These are phyloP conservation scores for Pygocentrus nattereri DNA, from an alignment of 2,797 vertebrate genomes.

Conservation along the genomic window DNA sequence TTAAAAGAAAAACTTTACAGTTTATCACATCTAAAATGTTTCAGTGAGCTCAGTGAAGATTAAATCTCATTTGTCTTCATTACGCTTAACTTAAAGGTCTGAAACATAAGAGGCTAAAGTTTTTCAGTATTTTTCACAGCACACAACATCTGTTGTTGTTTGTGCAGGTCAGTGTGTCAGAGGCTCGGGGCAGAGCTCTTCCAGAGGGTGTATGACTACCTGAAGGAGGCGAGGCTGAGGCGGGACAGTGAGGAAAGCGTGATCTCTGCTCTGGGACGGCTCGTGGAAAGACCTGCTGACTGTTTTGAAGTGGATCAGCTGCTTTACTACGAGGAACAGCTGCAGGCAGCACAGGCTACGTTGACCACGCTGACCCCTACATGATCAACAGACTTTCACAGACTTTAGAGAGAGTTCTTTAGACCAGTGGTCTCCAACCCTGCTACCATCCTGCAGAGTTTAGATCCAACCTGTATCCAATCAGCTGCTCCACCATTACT, in stretches of 20 bases:
- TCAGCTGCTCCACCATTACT: too few species aligned
- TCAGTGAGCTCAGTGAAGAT: background rate
- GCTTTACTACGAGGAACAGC: constrained; percentile 84
- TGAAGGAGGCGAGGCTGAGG: constrained; percentile 72
- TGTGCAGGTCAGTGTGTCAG: constrained; percentile 73
- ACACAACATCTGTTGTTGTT: background rate
- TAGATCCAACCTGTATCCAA: too few species aligned
- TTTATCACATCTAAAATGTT: background rate
- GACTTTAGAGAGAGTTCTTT: too few species aligned
- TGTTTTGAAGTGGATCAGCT: constrained; percentile 86
- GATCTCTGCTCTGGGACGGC: constrained; percentile 65
- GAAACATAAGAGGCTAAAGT: background rate
- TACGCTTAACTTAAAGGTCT: background rate
- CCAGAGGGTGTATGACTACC: constrained; percentile 77
- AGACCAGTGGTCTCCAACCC: too few species aligned
- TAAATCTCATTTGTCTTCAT: background rate
- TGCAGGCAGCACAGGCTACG: constrained; percentile 53
- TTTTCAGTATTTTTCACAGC: background rate
- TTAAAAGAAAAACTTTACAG: background rate
- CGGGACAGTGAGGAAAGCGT: constrained; percentile 71
- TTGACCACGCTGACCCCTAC: background rate
- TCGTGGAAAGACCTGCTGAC: constrained; percentile 72
- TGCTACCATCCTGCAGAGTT: too few species aligned
- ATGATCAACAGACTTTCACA: background rate
- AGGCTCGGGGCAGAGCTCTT: constrained; percentile 78